A percentile compares a stretch with the other conserved stretches of the same genome.
Conservation (phyloP, 2,888 invertebrate genomes). For the Acrobasis repandana region DNA sequence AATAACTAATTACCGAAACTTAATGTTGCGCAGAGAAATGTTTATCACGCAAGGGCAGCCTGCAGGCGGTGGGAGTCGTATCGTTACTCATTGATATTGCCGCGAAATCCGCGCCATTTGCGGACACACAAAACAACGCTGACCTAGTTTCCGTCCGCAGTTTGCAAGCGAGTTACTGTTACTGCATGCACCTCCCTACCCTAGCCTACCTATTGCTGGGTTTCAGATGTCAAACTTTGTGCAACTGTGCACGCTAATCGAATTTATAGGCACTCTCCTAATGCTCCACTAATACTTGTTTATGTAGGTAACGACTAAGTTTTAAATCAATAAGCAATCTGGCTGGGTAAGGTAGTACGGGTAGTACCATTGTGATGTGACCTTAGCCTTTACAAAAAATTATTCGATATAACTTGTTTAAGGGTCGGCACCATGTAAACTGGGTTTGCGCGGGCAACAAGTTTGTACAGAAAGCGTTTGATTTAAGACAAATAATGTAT, state of each 20-base stretch:
- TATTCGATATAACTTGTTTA: neutral
- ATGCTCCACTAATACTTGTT: conserved; percentile 9
- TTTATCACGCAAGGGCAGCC: conserved; percentile 38
- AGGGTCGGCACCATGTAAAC: too few species aligned
- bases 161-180: conserved; percentile 43
- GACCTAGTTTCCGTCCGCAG: conserved; percentile 67
- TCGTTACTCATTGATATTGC: conserved; percentile 52
- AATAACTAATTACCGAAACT: conserved; percentile 32
- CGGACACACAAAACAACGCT: conserved; percentile 52
- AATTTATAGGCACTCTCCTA: conserved; percentile 13
- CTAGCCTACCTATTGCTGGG: conserved; percentile 30
- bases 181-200: conserved; percentile 44
- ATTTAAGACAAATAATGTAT: too few species aligned
- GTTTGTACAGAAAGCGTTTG: too few species aligned
- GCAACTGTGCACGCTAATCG: conserved; percentile 17
- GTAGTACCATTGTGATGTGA: neutral
- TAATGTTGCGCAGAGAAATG: conserved; percentile 36
- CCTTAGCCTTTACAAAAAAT: neutral
- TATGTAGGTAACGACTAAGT: conserved; percentile 4
- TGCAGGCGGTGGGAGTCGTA: conserved; percentile 30
- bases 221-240: conserved; percentile 20
- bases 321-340: neutral
- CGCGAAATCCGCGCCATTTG: conserved; percentile 56
- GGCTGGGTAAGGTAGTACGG: neutral
- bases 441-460: too few species aligned